Conservation (phyloP, 2,797 vertebrate genomes). For the Champsocephalus esox region DNA sequence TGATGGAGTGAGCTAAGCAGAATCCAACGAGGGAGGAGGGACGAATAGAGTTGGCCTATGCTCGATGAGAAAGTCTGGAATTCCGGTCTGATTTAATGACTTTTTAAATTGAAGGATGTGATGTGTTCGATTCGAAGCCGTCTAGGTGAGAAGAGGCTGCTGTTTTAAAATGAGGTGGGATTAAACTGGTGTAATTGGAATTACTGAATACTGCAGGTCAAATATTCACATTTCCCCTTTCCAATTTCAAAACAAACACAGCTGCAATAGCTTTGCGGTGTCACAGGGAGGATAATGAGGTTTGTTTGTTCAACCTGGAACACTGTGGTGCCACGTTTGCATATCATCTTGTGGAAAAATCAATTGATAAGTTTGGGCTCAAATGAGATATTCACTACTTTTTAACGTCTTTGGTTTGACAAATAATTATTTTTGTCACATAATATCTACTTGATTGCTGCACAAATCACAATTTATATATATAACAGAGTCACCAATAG, state of each 20-base stretch:
- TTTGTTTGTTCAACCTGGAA: conserved; percentile 23
- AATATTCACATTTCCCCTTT: conserved; percentile 35
- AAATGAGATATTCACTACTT: neutral
- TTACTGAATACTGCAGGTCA: conserved; percentile 35
- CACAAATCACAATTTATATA: no score
- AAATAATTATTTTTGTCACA: neutral
- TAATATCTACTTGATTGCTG: no score
- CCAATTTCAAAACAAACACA: conserved; percentile 26
- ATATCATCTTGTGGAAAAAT: conserved; percentile 20
- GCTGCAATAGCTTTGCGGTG: conserved; percentile 9
- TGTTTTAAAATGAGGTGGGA: conserved; percentile 58
- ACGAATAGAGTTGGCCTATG: conserved; percentile 19
- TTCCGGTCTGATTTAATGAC: conserved; percentile 51
- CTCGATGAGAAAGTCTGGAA: conserved; percentile 34
- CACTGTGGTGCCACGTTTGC: conserved; percentile 2
- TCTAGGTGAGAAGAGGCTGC: conserved; percentile 43
- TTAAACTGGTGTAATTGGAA: conserved; percentile 46
- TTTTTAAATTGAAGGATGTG: conserved; percentile 58
- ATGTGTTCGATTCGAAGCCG: conserved; percentile 47
- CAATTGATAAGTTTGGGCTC: neutral
- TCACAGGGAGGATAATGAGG: conserved; percentile 14
- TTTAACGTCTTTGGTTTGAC: neutral
- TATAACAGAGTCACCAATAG: no score
- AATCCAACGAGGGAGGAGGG: conserved; percentile 23
- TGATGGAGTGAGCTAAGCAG: conserved; percentile 44